These are phyloP conservation scores for Tinea semifulvella DNA, from an alignment of 2,888 invertebrate species.

Conservation along the genomic window DNA sequence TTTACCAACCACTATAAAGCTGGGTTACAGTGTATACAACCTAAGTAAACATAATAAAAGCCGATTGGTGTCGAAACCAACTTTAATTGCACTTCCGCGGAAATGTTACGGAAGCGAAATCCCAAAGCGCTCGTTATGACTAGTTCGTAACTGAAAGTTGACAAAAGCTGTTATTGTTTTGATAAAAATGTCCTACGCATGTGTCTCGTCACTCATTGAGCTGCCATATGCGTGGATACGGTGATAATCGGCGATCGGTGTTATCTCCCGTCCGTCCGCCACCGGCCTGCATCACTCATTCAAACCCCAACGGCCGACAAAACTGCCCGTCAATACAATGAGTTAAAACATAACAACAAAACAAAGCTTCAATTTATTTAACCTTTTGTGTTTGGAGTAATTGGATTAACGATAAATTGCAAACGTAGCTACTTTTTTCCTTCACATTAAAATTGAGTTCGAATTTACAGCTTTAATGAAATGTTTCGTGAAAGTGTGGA, in stretches of 20 bases:
- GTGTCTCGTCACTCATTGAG: slow-evolving; percentile 6
- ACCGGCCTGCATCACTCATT: slow-evolving; percentile 30
- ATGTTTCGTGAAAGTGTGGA: slow-evolving; percentile 5
- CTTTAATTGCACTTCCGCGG: no score
- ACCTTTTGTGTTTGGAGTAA: no score
- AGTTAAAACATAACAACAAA: not conserved
- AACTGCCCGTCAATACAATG: not conserved
- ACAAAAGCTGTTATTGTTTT: slow-evolving; percentile 9
- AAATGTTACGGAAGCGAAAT: no score
- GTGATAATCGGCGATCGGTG: slow-evolving; percentile 53
- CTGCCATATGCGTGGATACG: slow-evolving; percentile 25
- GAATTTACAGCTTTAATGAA: not conserved
- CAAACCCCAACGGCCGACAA: not conserved
- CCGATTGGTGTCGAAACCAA: no score
- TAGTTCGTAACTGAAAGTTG: no score
- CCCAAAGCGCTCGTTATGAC: no score
- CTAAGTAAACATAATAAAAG: no score
- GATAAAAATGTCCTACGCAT: slow-evolving; percentile 11
- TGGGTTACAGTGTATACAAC: no score
- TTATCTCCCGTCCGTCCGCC: slow-evolving; percentile 57
- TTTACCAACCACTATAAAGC: no score
- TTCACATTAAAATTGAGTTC: not conserved
- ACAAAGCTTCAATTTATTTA: no score
- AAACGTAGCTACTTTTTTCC: no score
- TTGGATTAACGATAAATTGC: no score